phyloP scores from a whole-genome alignment of 2,113 vertebrate genomes.

The Psilopogon haemacephalus region DNA sequence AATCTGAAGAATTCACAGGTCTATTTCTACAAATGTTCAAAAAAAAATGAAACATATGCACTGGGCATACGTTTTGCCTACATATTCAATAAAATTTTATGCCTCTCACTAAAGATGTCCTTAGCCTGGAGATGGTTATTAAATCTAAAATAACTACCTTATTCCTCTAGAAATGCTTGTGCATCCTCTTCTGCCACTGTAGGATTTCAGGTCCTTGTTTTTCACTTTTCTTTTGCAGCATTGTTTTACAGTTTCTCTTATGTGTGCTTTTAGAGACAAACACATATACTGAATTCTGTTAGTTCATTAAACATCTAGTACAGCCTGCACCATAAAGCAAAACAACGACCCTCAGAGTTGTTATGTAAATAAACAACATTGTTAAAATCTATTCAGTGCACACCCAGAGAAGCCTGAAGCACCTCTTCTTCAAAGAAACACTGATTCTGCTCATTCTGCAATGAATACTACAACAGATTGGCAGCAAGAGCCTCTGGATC shows the following conservation, averaged over 20 bases:
- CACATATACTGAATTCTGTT: not conserved
- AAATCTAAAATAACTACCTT: not conserved
- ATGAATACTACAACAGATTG: conserved; percentile 23
- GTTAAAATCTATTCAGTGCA: conserved; percentile 21
- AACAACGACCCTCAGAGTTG: not conserved
- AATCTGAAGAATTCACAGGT: not conserved
- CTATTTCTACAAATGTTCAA: not conserved
- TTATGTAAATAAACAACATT: not conserved
- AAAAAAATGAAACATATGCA: not conserved
- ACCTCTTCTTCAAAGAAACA: not conserved
- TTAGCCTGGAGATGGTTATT: not conserved
- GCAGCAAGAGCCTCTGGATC: conserved; percentile 12
- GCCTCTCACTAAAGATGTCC: not conserved
- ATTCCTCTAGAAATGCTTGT: not conserved
- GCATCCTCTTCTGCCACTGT: not conserved
- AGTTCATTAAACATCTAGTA: not conserved
- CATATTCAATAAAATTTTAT: not conserved
- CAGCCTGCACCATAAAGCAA: not conserved
- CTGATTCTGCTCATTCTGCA: conserved; percentile 34
- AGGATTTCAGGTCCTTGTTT: not conserved
- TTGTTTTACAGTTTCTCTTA: not conserved
- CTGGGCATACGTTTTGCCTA: not conserved
- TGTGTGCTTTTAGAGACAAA: not conserved
- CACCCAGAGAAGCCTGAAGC: conserved; percentile 18
- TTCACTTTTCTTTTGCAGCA: not conserved